Percentiles rank a stretch among this genome's conserved stretches.
Evolutionary conservation across 2,797 vertebrate species (phyloP).

Genomic region (Coranthus polyacanthus): DNA sequence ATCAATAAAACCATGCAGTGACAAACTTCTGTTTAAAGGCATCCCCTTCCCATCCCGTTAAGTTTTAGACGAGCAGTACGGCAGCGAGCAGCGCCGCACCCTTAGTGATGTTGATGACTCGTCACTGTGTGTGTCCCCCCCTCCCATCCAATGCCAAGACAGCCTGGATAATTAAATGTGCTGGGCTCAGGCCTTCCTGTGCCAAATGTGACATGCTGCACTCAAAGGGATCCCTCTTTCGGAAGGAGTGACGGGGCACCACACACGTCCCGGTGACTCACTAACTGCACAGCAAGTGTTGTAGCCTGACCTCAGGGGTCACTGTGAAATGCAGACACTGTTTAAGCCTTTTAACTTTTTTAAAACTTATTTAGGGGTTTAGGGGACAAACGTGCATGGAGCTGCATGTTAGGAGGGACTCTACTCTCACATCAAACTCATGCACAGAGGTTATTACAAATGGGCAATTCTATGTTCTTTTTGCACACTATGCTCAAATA

Average conservation of each 20-base stretch:
- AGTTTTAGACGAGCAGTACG: conserved; percentile 49
- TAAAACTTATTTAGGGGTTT: background rate
- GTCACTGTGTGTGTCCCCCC: conserved; percentile 67
- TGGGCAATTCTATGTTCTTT: no score
- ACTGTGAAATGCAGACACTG: background rate
- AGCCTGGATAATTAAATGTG: conserved; percentile 76
- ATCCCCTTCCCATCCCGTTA: conserved; percentile 19
- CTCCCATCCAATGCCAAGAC: conserved; percentile 72
- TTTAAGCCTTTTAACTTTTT: background rate
- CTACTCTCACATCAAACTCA: no score
- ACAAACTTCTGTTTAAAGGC: background rate
- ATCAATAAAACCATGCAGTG: conserved; percentile 15
- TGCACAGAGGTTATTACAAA: no score
- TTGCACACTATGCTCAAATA: no score
- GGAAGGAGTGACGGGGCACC: conserved; percentile 29
- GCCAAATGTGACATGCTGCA: conserved; percentile 73
- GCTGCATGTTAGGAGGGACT: background rate
- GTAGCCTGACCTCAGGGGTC: conserved; percentile 6
- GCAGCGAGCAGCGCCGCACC: conserved; percentile 62
- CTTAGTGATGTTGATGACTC: conserved; percentile 75
- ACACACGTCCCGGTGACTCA: conserved; percentile 20
- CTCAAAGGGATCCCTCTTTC: conserved; percentile 64
- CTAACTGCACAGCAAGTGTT: conserved; percentile 24
- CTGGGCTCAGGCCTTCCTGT: conserved; percentile 68
- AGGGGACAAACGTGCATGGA: background rate